Conservation (phyloP, 2,113 vertebrate species). For the Phylloscopus trochiloides region DNA sequence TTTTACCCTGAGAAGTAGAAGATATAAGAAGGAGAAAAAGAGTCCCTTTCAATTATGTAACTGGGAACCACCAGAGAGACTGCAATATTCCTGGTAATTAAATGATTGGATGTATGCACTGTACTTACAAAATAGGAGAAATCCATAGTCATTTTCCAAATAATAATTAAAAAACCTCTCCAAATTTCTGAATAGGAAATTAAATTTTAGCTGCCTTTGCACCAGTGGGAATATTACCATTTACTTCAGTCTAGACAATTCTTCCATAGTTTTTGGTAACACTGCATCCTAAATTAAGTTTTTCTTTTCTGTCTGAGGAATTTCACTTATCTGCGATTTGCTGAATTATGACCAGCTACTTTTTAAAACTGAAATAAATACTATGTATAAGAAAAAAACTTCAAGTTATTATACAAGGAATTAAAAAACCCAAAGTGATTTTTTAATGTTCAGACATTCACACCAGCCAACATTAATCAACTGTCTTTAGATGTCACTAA, state of each 20-base stretch:
- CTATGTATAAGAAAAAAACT: background rate
- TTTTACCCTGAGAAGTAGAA: background rate
- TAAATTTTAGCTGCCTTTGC: background rate
- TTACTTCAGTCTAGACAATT: background rate
- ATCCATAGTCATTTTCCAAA: background rate
- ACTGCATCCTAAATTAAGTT: background rate
- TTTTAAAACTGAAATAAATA: background rate
- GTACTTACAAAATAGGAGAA: background rate
- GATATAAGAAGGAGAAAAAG: background rate
- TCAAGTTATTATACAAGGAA: background rate
- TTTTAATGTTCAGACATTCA: background rate
- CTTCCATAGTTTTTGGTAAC: background rate
- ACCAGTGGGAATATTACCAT: background rate
- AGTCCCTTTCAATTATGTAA: background rate
- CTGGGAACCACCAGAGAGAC: background rate
- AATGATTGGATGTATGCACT: background rate
- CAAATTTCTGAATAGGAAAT: background rate
- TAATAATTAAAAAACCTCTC: background rate
- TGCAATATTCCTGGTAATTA: background rate
- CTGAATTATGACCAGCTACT: background rate
- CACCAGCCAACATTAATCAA: background rate
- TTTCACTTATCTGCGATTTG: background rate
- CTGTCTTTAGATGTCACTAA: background rate
- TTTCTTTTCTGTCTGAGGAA: background rate
- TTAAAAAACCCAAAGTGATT: background rate